Conservation (phyloP, 2,113 vertebrate genomes). For the Triplophysa dalaica region DNA sequence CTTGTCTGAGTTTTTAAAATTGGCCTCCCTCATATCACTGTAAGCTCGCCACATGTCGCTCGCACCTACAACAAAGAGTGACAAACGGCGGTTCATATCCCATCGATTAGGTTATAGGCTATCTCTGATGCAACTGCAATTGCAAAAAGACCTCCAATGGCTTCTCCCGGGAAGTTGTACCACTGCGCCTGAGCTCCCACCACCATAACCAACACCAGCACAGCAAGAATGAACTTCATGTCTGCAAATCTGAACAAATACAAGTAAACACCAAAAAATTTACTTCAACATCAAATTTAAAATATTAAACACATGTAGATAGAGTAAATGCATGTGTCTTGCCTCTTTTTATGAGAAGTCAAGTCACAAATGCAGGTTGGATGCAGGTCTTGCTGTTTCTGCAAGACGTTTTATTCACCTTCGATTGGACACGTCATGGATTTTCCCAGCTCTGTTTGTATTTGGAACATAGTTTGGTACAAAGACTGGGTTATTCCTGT, state of each 20-base stretch:
- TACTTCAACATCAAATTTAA: background rate
- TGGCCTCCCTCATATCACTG: conserved; percentile 25
- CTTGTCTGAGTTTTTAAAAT: conserved; percentile 55
- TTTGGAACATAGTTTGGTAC: background rate
- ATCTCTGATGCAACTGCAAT: no score
- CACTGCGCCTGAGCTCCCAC: conserved; percentile 55
- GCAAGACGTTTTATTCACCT: background rate
- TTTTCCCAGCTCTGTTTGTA: background rate
- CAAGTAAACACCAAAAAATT: background rate
- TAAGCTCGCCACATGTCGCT: conserved; percentile 55
- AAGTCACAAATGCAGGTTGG: background rate
- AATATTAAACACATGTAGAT: background rate
- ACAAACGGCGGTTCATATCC: no score
- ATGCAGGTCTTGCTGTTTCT: background rate
- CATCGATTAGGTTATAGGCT: background rate
- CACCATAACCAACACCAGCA: conserved; percentile 51
- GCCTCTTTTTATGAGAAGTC: background rate
- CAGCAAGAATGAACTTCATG: conserved; percentile 61
- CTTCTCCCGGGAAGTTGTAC: conserved; percentile 49
- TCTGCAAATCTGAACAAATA: conserved; percentile 34
- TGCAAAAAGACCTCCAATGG: conserved; percentile 24
- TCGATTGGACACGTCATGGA: background rate
- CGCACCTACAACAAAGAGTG: conserved; percentile 41
- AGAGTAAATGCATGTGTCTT: background rate
- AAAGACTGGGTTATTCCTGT: background rate